Percentiles rank a stretch among this genome's conserved stretches.
phyloP scores from a whole-genome alignment of 37 sponge, comb jelly and placozoan genomes.

The Spongia lamella region DNA sequence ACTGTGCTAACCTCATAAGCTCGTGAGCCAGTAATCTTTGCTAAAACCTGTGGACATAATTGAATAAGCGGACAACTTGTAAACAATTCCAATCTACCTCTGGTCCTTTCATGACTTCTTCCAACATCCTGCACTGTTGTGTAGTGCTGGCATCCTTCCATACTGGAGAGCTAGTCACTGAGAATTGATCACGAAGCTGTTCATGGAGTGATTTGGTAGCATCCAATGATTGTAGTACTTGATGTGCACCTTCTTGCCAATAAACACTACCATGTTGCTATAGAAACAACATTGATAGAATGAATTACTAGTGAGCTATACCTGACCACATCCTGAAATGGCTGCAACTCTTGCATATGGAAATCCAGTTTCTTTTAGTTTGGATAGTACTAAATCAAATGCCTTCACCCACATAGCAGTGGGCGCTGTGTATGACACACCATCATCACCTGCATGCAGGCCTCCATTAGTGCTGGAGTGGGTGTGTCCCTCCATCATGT shows the following conservation, averaged over 20 bases:
- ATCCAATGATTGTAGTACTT: conserved; percentile 43
- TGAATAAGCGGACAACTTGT: neutral
- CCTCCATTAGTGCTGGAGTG: conserved; percentile 76
- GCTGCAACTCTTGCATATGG: conserved; percentile 62
- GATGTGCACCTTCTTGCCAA: conserved; percentile 75
- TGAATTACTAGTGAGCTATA: neutral
- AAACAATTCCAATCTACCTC: neutral
- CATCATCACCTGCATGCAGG: conserved; percentile 48
- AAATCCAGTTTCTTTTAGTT: conserved; percentile 50
- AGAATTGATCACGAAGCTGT: conserved; percentile 68
- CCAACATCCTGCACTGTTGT: conserved; percentile 71
- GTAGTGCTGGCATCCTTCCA: conserved; percentile 98
- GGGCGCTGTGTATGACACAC: conserved; percentile 81
- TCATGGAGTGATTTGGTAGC: conserved; percentile 26
- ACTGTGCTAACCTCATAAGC: conserved; percentile 76
- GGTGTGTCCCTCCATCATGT: neutral
- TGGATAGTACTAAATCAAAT: conserved; percentile 61
- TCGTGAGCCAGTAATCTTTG: conserved; percentile 82
- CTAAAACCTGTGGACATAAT: conserved; percentile 36
- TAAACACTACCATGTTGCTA: conserved; percentile 96
- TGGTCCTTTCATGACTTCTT: conserved; percentile 70
- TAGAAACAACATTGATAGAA: neutral
- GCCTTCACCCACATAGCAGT: conserved; percentile 94
- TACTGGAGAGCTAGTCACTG: conserved; percentile 72
- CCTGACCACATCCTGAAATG: conserved; percentile 83